Evolutionary conservation across 1,140 invertebrate genomes (phyloP).

Genomic region (Pseudoatta argentina): DNA sequence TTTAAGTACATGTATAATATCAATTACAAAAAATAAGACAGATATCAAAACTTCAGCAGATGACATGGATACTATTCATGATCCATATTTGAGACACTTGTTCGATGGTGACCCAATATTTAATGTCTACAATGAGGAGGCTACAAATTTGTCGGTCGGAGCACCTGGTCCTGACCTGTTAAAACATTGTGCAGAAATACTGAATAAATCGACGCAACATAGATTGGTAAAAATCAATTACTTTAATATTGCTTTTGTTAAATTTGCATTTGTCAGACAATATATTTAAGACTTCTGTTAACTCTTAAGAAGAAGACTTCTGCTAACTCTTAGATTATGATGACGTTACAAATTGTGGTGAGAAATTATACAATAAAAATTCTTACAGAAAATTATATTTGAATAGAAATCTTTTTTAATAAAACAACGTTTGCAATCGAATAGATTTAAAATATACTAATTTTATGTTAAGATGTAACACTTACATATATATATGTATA

Average conservation of each 20-base stretch:
- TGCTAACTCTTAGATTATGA: too few relatives aligned
- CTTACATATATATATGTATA: neutral
- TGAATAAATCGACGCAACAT: slow-evolving; percentile 85
- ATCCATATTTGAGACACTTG: slow-evolving; percentile 84
- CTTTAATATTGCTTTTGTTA: neutral
- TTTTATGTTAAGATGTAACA: neutral
- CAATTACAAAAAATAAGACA: neutral
- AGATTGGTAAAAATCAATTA: slow-evolving; percentile 82
- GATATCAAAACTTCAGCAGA: neutral
- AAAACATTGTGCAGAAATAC: slow-evolving; percentile 83
- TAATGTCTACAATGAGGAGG: slow-evolving; percentile 86
- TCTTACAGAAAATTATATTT: too few relatives aligned
- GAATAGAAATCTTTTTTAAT: too few relatives aligned
- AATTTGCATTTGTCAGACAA: neutral
- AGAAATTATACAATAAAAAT: too few relatives aligned
- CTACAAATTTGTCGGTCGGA: slow-evolving; percentile 87
- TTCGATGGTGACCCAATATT: slow-evolving; percentile 84
- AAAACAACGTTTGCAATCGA: too few relatives aligned
- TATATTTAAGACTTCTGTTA: too few relatives aligned
- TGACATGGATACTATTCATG: slow-evolving; percentile 68
- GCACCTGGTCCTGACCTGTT: slow-evolving; percentile 87
- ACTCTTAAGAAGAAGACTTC: too few relatives aligned
- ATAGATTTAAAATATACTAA: too few relatives aligned
- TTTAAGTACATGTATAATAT: neutral
- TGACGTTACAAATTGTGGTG: too few relatives aligned